phyloP scores from a whole-genome alignment of 92 coral and sea anemone genomes.

The Epizoanthus rinbou region DNA sequence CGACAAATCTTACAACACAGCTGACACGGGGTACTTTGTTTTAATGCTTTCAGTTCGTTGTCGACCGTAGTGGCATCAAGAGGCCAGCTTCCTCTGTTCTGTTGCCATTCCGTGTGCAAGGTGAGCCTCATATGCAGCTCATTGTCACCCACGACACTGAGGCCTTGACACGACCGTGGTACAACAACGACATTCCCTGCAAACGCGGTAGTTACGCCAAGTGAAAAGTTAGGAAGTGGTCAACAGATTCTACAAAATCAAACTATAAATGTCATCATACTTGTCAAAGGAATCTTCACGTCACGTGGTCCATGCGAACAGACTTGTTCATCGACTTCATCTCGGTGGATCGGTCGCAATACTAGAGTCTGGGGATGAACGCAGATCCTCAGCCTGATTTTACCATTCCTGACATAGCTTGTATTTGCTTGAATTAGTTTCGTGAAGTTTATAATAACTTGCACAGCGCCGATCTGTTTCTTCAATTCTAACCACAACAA shows the following conservation, averaged over 20 bases:
- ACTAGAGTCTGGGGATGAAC: constrained; percentile 1
- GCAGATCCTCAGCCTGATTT: constrained; percentile 14
- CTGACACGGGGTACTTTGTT: background rate
- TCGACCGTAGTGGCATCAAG: background rate
- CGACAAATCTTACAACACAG: constrained; percentile 25
- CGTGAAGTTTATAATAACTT: constrained; percentile 18
- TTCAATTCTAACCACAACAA: constrained; percentile 38
- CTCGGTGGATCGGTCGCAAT: background rate
- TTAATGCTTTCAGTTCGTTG: constrained; percentile 13
- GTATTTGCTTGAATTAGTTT: constrained; percentile 2
- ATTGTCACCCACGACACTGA: background rate
- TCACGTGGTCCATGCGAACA: background rate
- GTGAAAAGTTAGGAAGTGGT: background rate
- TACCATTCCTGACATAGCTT: background rate
- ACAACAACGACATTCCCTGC: constrained; percentile 6
- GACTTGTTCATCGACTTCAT: background rate
- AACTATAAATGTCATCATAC: background rate
- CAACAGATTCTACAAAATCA: background rate
- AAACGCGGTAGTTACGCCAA: background rate
- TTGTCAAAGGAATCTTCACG: background rate
- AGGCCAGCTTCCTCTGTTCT: constrained; percentile 1
- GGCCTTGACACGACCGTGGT: constrained; percentile 25
- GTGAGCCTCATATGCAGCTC: constrained; percentile 37
- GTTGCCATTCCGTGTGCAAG: background rate
- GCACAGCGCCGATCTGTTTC: constrained; percentile 27